phyloP scores from a whole-genome alignment of 2,797 vertebrate species.

The Phyllotis vaccarum region DNA sequence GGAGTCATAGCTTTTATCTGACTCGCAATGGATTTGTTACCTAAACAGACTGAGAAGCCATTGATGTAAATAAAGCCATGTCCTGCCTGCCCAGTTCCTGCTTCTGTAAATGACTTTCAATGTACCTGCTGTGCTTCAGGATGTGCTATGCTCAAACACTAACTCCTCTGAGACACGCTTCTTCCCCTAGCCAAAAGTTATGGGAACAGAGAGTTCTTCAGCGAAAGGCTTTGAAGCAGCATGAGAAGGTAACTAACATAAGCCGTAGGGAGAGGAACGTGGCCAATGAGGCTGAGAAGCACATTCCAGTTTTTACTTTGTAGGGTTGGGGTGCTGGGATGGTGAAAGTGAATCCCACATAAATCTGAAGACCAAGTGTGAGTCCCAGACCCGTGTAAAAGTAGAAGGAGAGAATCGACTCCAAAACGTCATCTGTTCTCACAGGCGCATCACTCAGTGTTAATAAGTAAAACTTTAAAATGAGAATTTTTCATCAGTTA shows the following conservation, averaged over 20 bases:
- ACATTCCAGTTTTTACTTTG: not conserved
- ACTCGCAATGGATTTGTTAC: not conserved
- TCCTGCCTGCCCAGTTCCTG: not conserved
- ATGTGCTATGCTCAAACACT: not conserved
- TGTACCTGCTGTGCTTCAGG: not conserved
- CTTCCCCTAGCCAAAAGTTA: not conserved
- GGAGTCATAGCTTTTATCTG: slow-evolving; percentile 19
- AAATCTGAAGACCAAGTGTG: not conserved
- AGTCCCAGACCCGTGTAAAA: not conserved
- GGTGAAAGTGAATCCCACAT: not conserved
- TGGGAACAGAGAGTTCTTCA: not conserved
- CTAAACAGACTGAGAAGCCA: slow-evolving; percentile 2
- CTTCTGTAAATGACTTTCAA: not conserved
- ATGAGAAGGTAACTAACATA: not conserved
- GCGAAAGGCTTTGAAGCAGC: not conserved
- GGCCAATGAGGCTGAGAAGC: not conserved
- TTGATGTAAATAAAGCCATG: not conserved
- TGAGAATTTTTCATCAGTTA: not conserved
- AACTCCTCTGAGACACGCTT: not conserved
- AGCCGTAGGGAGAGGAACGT: not conserved
- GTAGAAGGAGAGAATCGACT: not conserved
- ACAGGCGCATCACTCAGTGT: not conserved
- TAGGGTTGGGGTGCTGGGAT: not conserved
- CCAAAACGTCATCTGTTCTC: not conserved
- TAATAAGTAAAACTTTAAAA: not conserved